Conservation (phyloP, 2,797 vertebrate species). For the Yasuhikotakia modesta region DNA sequence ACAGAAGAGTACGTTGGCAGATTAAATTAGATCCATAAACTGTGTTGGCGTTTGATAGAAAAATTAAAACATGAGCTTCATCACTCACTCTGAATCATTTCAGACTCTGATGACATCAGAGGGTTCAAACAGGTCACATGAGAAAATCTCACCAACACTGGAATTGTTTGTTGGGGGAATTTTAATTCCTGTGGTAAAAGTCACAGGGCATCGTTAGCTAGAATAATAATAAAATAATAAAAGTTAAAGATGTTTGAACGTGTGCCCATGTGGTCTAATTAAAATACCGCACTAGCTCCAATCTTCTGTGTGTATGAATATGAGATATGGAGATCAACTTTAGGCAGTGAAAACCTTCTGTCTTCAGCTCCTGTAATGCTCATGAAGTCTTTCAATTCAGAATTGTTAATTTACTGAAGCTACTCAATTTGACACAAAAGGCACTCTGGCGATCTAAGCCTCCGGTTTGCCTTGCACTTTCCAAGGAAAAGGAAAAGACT, state of each 20-base stretch:
- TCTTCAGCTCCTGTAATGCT: background rate
- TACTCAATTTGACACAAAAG: conserved; percentile 21
- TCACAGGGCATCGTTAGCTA: background rate
- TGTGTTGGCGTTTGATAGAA: conserved; percentile 38
- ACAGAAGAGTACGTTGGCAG: conserved; percentile 24
- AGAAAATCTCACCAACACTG: conserved; percentile 21
- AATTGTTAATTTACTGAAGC: conserved; percentile 27
- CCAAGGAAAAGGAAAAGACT: background rate
- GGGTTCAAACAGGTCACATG: conserved; percentile 31
- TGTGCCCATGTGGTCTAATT: conserved; percentile 51
- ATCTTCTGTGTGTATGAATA: conserved; percentile 11
- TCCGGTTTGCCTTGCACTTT: background rate
- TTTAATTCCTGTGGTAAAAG: background rate
- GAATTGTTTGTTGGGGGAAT: conserved; percentile 12
- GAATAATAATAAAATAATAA: conserved; percentile 15
- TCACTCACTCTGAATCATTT: conserved; percentile 39
- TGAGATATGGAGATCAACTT: conserved; percentile 42
- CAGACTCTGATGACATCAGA: conserved; percentile 33
- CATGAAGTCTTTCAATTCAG: conserved; percentile 1
- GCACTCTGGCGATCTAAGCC: background rate
- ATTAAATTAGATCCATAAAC: conserved; percentile 38
- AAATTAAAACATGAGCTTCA: conserved; percentile 24
- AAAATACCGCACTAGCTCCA: background rate
- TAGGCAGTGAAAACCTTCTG: conserved; percentile 1
- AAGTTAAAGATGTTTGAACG: background rate